phyloP scores from a whole-genome alignment of 2,113 vertebrate genomes.

The Opisthocomus hoazin region DNA sequence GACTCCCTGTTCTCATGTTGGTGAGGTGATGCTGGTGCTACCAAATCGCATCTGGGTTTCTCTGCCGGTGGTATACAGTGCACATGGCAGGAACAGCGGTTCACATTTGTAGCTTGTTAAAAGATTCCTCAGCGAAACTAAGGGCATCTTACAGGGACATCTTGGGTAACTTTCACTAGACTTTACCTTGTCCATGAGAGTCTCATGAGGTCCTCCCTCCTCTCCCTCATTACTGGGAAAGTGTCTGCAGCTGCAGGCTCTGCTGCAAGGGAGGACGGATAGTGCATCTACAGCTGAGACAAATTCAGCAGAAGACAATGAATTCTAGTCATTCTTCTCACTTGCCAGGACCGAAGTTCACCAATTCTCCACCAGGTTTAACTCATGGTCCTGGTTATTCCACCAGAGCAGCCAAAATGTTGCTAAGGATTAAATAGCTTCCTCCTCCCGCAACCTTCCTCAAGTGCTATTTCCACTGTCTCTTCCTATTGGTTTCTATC shows the following conservation, averaged over 20 bases:
- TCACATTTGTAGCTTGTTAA: background rate
- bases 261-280: background rate
- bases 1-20: background rate
- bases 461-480: background rate
- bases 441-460: background rate
- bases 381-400: background rate
- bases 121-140: background rate
- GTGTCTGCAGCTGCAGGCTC: background rate
- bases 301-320: background rate
- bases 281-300: background rate
- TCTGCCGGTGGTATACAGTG: rapidly evolving
- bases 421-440: background rate
- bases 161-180: background rate
- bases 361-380: background rate
- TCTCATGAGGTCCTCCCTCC: background rate
- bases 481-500: background rate
- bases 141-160: background rate
- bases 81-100: rapidly evolving
- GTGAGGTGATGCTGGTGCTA: background rate
- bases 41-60: background rate
- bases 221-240: background rate
- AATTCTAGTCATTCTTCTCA: background rate
- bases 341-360: background rate
- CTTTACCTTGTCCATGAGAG: background rate
- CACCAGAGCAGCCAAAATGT: background rate